Evolutionary conservation across 2,113 vertebrate genomes (phyloP).

Genomic region (Monarcha castaneiventris): DNA sequence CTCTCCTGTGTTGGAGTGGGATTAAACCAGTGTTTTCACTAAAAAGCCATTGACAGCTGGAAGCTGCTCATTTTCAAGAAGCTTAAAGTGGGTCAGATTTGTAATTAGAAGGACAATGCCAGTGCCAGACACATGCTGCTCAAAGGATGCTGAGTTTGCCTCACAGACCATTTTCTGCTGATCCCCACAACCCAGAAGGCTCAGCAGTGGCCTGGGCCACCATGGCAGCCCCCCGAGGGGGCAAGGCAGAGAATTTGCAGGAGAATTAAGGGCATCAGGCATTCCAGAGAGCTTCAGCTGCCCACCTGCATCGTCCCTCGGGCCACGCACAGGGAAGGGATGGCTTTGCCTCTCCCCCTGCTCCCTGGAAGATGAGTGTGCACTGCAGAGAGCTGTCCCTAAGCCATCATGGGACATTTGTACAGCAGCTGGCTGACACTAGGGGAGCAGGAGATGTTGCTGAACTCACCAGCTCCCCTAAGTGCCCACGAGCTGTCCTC

Average conservation of each 20-base stretch:
- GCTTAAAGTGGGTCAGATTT: background rate
- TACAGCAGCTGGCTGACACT: background rate
- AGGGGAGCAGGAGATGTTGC: background rate
- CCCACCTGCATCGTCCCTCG: background rate
- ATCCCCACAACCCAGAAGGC: background rate
- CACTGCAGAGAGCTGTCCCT: background rate
- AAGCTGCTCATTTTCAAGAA: background rate
- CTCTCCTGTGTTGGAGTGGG: background rate
- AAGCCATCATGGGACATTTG: background rate
- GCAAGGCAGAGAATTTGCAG: background rate
- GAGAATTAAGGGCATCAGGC: background rate
- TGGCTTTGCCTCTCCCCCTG: background rate
- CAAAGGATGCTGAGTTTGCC: background rate
- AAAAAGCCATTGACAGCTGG: background rate
- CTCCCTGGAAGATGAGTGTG: background rate
- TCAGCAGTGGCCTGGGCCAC: background rate
- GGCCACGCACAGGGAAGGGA: background rate
- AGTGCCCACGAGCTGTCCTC: background rate
- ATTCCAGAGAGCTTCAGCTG: background rate
- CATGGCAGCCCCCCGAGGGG: background rate
- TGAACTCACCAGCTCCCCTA: background rate
- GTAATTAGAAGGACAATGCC: background rate
- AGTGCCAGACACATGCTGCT: background rate
- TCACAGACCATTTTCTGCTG: background rate
- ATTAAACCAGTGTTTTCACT: background rate